Evolutionary conservation across 2,113 vertebrate genomes (phyloP).

Genomic region (Tragelaphus buxtoni): DNA sequence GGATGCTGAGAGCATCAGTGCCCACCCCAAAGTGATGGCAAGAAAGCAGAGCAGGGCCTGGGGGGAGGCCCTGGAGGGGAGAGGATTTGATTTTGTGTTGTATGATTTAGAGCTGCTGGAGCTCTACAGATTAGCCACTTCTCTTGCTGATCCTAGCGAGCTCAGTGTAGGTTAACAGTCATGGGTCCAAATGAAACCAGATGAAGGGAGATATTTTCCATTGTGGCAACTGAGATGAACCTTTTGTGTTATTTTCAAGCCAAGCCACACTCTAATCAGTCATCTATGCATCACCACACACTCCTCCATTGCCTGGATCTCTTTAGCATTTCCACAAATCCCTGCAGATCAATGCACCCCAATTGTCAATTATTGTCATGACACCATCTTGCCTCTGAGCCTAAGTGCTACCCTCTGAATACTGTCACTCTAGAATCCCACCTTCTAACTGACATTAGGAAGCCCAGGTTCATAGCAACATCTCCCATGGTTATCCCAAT

Average conservation of each 20-base stretch:
- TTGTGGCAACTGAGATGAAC: not conserved
- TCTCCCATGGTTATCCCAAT: not conserved
- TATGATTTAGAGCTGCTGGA: not conserved
- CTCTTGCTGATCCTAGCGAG: not conserved
- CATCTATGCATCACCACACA: not conserved
- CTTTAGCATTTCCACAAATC: not conserved
- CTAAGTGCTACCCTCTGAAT: not conserved
- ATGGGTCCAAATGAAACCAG: not conserved
- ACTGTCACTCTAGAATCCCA: not conserved
- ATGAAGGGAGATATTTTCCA: not conserved
- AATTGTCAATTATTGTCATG: not conserved
- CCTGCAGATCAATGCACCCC: not conserved
- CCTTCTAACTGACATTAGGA: not conserved
- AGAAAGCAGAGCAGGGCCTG: not conserved
- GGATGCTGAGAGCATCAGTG: not conserved
- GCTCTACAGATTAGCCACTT: not conserved
- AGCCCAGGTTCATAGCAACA: not conserved
- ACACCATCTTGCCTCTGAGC: not conserved
- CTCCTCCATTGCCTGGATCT: not conserved
- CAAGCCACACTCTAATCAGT: not conserved
- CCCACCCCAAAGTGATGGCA: not conserved
- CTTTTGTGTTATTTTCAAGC: not conserved
- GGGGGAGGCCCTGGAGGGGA: not conserved
- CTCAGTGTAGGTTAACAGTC: not conserved
- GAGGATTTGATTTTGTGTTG: not conserved